Evolutionary conservation across 2,888 invertebrate species (phyloP), one percentile per base, ranked within the genome.

Genomic region (Tetropium fuscum): DNA sequence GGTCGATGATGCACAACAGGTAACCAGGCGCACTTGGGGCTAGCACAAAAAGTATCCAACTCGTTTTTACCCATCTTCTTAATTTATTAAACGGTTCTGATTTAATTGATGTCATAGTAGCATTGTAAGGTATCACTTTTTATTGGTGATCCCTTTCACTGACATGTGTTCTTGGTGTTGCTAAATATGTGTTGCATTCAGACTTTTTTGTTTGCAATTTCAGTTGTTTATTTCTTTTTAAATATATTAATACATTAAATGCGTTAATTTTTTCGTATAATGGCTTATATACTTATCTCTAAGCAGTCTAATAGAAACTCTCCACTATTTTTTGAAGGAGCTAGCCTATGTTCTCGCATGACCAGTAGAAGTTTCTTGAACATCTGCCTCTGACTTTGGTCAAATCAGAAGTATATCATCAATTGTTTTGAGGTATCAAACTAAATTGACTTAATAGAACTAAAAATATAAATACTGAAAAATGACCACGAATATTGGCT

Each of bases 61-160:
- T n/a, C 7, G 10, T 38, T 51, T 48, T 20, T 25, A 18, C 15
- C 10, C 11, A 27, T 10, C 15, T 51, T 25, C 15, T 51, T 51
- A 40, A 40, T 51, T 40, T 51, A 25, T 15, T 38, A 18, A 25
- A 51, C 15, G 38, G 25, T 15, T 8, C 36, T 13, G 32, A 32
- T 47, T 47, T 47, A 47, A 34, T 47, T 47, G 47, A 47, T 47
- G 20, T 32, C 47, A 32, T 6, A 11, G 47, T 47, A 47, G 19
- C 5, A 20, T 18, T 48, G 22, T 20, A 22, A 48, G 36, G 10
- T 22, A 36, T 4, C 11, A 48, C 25, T 36, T 48, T 48, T 48
- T 36, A 16, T 48, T 13, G 48, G 36, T 15, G 36, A 1, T 30
- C 15, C 13, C 18, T 36, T 44, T 45, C 15, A 22, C 44, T 25